Conservation (phyloP, 2,113 vertebrate species). For the Myanophis thanlyinensis region DNA sequence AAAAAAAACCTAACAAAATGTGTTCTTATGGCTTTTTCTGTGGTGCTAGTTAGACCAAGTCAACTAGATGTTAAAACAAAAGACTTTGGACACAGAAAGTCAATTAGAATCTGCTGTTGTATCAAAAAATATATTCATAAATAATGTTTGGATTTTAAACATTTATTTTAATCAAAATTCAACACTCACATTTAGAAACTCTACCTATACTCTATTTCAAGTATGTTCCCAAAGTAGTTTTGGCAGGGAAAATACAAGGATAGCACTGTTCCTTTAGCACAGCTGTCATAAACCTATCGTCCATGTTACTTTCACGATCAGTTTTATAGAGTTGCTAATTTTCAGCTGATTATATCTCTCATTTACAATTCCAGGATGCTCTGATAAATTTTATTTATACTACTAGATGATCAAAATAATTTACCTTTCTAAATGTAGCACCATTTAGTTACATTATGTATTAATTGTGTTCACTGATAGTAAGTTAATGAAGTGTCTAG, state of each 20-base stretch:
- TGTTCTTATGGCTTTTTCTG: neutral
- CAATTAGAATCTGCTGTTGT: neutral
- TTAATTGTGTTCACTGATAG: neutral
- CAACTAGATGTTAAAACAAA: neutral
- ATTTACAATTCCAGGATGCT: neutral
- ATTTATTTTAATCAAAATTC: neutral
- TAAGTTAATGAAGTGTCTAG: neutral
- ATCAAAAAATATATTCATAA: neutral
- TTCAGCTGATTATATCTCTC: neutral
- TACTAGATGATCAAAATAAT: neutral
- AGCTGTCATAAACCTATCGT: neutral
- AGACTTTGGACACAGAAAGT: neutral
- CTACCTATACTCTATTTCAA: neutral
- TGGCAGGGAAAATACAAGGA: neutral
- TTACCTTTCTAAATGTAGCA: neutral
- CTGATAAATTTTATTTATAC: neutral
- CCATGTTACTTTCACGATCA: neutral
- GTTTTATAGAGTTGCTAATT: neutral
- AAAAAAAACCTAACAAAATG: neutral
- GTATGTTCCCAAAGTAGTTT: neutral
- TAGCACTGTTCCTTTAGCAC: neutral
- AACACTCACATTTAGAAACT: neutral
- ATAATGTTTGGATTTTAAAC: neutral
- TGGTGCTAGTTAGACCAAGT: neutral
- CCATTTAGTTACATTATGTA: neutral